Percentiles rank a stretch among this genome's conserved stretches.
Conservation (phyloP, 2,797 vertebrate genomes). For the Euphonia xanthogaster region DNA sequence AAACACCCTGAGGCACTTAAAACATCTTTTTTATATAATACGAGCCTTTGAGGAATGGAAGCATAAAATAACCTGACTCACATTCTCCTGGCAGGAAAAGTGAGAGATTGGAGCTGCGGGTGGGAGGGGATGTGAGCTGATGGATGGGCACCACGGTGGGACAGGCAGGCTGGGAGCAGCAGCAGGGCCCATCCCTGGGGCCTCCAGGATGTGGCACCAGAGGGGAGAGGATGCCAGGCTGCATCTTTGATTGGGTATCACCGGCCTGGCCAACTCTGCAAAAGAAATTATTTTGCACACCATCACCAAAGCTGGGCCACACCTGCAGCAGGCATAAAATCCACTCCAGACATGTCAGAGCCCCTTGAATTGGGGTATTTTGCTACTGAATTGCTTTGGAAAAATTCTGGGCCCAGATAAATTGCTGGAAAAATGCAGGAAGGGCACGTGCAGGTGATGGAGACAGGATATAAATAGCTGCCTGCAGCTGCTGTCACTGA, state of each 20-base stretch:
- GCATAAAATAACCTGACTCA: constrained; percentile 78
- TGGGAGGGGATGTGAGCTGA: background rate
- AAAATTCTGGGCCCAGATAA: background rate
- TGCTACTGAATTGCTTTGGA: background rate
- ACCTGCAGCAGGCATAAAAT: background rate
- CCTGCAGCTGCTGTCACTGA: background rate
- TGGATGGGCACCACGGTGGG: background rate
- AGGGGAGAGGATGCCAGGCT: background rate
- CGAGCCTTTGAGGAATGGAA: constrained; percentile 76
- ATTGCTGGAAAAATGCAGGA: background rate
- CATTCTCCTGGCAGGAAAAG: constrained; percentile 63
- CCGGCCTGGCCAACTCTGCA: background rate
- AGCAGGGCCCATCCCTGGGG: accelerated
- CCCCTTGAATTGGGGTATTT: background rate
- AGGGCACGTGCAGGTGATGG: background rate
- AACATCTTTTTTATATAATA: constrained; percentile 81
- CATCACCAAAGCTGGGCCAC: background rate
- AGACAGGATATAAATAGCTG: background rate
- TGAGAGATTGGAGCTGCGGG: constrained; percentile 51
- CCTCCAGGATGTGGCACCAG: background rate
- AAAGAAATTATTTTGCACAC: background rate
- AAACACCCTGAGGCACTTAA: constrained; percentile 84
- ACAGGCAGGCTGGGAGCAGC: background rate
- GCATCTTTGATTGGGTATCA: background rate
- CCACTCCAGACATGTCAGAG: background rate